Evolutionary conservation across 2,113 vertebrate genomes (phyloP), one percentile per base, ranked within the genome.

Genomic region (Dascyllus trimaculatus): DNA sequence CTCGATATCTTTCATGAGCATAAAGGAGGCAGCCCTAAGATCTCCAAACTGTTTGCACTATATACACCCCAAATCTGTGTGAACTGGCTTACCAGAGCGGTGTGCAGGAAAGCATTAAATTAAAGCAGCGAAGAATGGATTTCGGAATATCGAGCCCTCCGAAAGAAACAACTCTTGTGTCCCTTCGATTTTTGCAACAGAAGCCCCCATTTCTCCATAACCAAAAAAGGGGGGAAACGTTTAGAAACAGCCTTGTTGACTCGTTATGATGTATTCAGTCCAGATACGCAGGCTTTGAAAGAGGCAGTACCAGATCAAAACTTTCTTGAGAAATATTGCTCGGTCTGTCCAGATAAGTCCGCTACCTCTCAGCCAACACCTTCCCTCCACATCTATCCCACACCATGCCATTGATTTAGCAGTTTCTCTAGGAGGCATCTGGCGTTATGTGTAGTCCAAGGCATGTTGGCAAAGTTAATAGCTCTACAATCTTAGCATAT

Each of bases 391-490:
- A 32, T 81, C n/a, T 40, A 75, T 32, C 52, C 68, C 46, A 19
- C 29, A 29, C 18, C 11, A 14, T 24, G 51, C 40, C 43, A 78
- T 68, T 66, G 71, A 82, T 72, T 69, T 75, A 73, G 35, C 75
- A 24, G 45, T 76, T 86, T 82, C 19, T 84, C 38, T 40, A 1
- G n/a, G 67, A 52, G 66, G 53, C 77, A 85, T 87, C 77, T 85
- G 84, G 61, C 81, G 67, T 68, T 83, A 54, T 24, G 29, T 75
- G 46, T 53, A 45, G 78, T 85, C 82, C 85, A 85, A 85, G 40
- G 25, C 58, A 59, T 58, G 52, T 66, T 87, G 86, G 82, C 82
- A 75, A 82, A 82, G 29, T 75, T 45, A 66, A 69, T 75, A 60
- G 32, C 73, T 54, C 67, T 19, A 56, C 63, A 83, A 49, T 80